Evolutionary conservation across 2,888 invertebrate genomes (phyloP), one percentile per base, ranked within the genome.

Genomic region (Argyresthia albistria): DNA sequence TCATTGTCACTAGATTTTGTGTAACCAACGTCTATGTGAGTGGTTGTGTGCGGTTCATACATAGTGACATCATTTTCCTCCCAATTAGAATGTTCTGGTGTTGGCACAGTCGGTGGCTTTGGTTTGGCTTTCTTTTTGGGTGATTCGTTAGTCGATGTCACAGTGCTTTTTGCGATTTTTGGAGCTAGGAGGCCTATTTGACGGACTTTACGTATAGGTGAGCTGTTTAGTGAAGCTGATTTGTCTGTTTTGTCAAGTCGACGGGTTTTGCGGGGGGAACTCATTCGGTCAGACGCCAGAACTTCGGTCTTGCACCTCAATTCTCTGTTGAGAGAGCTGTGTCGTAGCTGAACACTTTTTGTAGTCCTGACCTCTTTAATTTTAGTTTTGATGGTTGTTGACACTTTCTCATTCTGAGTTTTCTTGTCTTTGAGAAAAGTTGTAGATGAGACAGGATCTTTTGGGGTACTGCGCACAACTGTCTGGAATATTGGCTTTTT

Each of bases 11-110:
- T 76, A 0, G 58, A 54, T 59, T 84, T 84, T 1, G 70, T 62
- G 16, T 43, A 51, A 9, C 0, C 76, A 39, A 80, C 73, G 52
- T 86, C 86, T 0, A 74, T 67, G 54, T 73, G 75, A 0, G 83
- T 83, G 0, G 84, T 83, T n/a, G 86, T 83, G 42, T 84, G 84
- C 0, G 84, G 72, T 58, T 88, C 88, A 2, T 88, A 88, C 88
- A 88, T 87, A 0, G 87, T 88, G 0, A 88, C 69, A 56, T 88
- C 88, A 53, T 78, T 81, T 42, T 87, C 87, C 12, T 77, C 83
- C 12, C 65, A 49, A 54, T 63, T 67, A 4, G 53, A 53, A 14
- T 48, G 48, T 42, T 60, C 59, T 10, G 75, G 68, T 48, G 72
- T 73, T 0, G 72, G 77, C 0, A 79, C 73, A 10, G 69, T 52